These are phyloP conservation scores for Menidia menidia DNA, from an alignment of 2,797 vertebrate genomes.

Conservation along the genomic window DNA sequence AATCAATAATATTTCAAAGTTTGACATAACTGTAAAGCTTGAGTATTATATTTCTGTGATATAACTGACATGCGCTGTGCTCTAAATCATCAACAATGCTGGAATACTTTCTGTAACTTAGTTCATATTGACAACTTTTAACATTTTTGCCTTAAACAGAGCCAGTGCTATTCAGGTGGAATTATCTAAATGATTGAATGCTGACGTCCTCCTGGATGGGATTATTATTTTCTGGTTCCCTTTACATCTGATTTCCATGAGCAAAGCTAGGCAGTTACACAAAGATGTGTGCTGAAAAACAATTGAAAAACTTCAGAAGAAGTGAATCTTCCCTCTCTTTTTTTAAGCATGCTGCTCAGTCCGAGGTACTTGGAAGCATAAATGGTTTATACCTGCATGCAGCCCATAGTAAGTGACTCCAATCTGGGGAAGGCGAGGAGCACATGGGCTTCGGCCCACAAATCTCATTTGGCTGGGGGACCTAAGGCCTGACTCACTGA, in stretches of 20 bases:
- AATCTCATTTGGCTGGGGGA: constrained; percentile 80
- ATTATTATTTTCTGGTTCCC: not conserved
- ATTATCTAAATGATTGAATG: not conserved
- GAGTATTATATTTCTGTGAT: too few species aligned
- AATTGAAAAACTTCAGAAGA: constrained; percentile 14
- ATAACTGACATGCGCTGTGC: too few species aligned
- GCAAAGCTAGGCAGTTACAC: not conserved
- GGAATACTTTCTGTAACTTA: too few species aligned
- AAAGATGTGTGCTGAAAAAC: constrained; percentile 22
- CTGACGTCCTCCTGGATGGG: not conserved
- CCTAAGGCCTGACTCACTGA: constrained; percentile 65
- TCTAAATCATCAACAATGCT: too few species aligned
- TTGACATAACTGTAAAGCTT: too few species aligned
- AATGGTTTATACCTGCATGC: constrained; percentile 78
- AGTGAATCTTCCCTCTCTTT: constrained; percentile 24
- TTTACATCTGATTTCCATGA: too few species aligned
- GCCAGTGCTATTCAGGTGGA: too few species aligned
- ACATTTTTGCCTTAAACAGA: too few species aligned
- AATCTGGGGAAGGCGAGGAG: constrained; percentile 55
- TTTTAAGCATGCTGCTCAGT: constrained; percentile 8
- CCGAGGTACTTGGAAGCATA: constrained; percentile 52
- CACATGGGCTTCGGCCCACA: constrained; percentile 63
- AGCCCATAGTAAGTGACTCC: constrained; percentile 71
- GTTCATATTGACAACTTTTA: too few species aligned
- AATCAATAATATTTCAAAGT: too few species aligned